These are phyloP conservation scores for Sipha flava DNA, from an alignment of 1,140 invertebrate genomes.

Conservation along the genomic window DNA sequence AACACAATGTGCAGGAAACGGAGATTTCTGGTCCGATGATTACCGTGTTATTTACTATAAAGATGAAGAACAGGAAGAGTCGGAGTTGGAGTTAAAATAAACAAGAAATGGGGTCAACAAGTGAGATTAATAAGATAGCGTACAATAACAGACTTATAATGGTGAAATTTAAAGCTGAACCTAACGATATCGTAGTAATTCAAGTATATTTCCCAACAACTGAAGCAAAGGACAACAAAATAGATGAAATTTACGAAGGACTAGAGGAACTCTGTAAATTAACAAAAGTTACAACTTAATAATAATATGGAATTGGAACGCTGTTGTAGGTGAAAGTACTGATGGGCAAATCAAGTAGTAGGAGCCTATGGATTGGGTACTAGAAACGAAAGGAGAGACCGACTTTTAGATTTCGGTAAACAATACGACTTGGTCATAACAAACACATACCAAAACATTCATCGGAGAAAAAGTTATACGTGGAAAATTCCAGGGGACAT, in stretches of 20 bases:
- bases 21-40: no score
- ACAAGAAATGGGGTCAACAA: no score
- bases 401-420: conserved; percentile 41
- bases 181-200: neutral
- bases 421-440: conserved; percentile 37
- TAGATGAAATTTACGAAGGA: neutral
- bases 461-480: conserved; percentile 38
- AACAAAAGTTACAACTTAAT: neutral
- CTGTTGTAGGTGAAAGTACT: conserved; percentile 37
- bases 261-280: no score
- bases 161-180: neutral
- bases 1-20: no score
- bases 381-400: conserved; percentile 41
- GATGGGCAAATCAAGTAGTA: neutral
- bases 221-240: neutral
- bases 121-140: neutral
- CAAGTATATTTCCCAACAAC: conserved; percentile 16
- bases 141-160: neutral
- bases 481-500: conserved; percentile 38
- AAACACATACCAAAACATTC: conserved; percentile 40
- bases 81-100: no score
- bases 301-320: conserved; percentile 39
- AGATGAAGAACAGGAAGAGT: no score
- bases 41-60: no score
- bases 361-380: conserved; percentile 38